phyloP scores from a whole-genome alignment of 2,888 invertebrate genomes.

The Pyrrhia umbra region DNA sequence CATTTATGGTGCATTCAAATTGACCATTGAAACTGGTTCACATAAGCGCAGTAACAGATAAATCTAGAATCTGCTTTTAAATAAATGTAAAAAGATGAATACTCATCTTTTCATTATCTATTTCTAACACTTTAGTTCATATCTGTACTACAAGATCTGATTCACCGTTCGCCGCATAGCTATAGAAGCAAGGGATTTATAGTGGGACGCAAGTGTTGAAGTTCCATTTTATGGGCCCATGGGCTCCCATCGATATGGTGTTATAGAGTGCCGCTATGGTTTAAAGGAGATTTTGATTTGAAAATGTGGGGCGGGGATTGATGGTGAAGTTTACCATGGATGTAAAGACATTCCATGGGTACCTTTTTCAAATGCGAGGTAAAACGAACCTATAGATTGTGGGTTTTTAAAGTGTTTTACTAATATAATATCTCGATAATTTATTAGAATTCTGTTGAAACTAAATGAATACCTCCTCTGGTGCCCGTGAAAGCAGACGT shows the following conservation, averaged over 20 bases:
- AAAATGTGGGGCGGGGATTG: constrained; percentile 22
- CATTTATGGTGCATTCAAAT: too few species aligned
- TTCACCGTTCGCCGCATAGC: constrained; percentile 6
- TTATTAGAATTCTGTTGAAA: too few species aligned
- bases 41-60: too few species aligned
- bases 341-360: not conserved
- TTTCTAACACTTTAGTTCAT: not conserved
- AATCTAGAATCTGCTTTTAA: not conserved
- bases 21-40: too few species aligned
- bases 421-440: too few species aligned
- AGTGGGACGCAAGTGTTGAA: constrained; percentile 57
- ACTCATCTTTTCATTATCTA: not conserved
- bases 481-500: too few species aligned
- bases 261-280: constrained; percentile 47
- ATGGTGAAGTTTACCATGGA: constrained; percentile 1
- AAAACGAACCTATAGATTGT: too few species aligned
- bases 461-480: too few species aligned
- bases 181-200: constrained; percentile 64
- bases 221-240: constrained; percentile 64
- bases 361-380: not conserved
- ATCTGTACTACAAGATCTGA: constrained; percentile 29
- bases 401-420: too few species aligned
- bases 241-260: constrained; percentile 44
- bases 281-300: constrained; percentile 50
- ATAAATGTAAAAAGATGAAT: not conserved